Percentiles rank a stretch among this genome's conserved stretches.
phyloP scores from a whole-genome alignment of 2,888 invertebrate genomes.

The Schrankia costaestrigalis region DNA sequence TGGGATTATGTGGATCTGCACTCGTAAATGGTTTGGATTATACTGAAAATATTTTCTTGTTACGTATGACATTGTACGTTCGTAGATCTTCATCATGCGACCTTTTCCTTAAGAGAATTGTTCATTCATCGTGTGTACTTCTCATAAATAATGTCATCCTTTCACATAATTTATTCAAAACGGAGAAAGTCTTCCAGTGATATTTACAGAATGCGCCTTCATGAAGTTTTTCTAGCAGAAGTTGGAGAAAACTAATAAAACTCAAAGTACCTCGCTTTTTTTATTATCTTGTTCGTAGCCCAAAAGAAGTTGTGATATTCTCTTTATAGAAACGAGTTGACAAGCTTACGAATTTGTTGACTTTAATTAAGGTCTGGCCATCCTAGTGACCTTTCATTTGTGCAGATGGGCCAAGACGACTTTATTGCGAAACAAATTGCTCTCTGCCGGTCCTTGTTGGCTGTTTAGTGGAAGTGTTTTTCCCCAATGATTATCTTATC shows the following conservation, averaged over 20 bases:
- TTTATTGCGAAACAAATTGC: constrained; percentile 71
- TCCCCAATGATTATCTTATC: constrained; percentile 33
- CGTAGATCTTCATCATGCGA: constrained; percentile 14
- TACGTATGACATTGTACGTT: constrained; percentile 1
- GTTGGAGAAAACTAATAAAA: constrained; percentile 30
- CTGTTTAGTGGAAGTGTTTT: constrained; percentile 41
- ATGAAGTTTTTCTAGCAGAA: constrained; percentile 17
- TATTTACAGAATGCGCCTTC: constrained; percentile 17
- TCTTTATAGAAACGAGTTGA: constrained; percentile 33
- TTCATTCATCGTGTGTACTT: constrained; percentile 18
- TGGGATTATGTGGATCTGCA: constrained; percentile 6
- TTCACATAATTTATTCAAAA: constrained; percentile 27
- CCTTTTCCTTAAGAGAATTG: constrained; percentile 21
- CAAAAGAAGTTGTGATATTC: constrained; percentile 34
- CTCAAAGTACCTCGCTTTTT: constrained; percentile 25
- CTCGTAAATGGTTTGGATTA: constrained; percentile 2
- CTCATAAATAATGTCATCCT: constrained; percentile 24
- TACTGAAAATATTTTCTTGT: not conserved
- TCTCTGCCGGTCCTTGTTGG: constrained; percentile 50
- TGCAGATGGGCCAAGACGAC: constrained; percentile 64
- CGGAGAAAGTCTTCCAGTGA: constrained; percentile 17
- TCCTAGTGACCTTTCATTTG: constrained; percentile 72
- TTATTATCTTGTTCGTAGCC: constrained; percentile 21
- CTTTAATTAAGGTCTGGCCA: constrained; percentile 70
- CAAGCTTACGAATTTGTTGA: constrained; percentile 59